Evolutionary conservation across 2,888 invertebrate species (phyloP).

Genomic region (Belgica antarctica): DNA sequence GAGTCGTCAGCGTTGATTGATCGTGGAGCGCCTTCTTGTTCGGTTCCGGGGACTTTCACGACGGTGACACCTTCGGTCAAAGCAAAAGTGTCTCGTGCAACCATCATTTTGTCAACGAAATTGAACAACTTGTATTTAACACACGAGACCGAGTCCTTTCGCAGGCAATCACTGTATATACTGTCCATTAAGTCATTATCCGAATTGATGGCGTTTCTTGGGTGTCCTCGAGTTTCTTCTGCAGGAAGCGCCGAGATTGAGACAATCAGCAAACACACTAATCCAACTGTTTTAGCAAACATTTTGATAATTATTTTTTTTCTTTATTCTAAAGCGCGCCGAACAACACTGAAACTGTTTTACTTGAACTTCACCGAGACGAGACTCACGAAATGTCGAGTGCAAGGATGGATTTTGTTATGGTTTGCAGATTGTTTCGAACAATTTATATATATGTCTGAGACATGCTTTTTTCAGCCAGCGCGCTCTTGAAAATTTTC

Average conservation of each 20-base stretch:
- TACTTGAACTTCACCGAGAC: conserved; percentile 32
- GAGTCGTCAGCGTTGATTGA: conserved; percentile 65
- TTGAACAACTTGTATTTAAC: conserved; percentile 84
- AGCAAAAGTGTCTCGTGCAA: conserved; percentile 75
- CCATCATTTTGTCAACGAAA: conserved; percentile 80
- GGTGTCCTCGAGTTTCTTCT: conserved; percentile 62
- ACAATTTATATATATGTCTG: conserved; percentile 55
- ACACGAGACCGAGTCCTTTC: conserved; percentile 80
- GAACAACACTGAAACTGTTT: conserved; percentile 13
- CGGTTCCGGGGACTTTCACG: conserved; percentile 69
- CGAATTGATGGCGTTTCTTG: conserved; percentile 62
- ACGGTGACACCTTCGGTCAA: conserved; percentile 81
- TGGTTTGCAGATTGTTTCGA: conserved; percentile 55
- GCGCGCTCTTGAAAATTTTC: conserved; percentile 29
- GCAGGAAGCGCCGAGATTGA: conserved; percentile 67
- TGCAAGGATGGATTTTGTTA: conserved; percentile 57
- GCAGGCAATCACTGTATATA: conserved; percentile 73
- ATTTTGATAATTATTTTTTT: conserved; percentile 47
- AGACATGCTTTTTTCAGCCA: conserved; percentile 27
- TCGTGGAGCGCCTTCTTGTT: conserved; percentile 74
- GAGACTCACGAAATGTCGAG: conserved; percentile 52
- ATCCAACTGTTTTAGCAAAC: conserved; percentile 57
- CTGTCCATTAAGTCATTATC: conserved; percentile 78
- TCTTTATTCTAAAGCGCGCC: conserved; percentile 27
- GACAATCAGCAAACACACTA: conserved; percentile 58